Conservation (phyloP, 2,888 invertebrate genomes). For the Apoderus coryli region DNA sequence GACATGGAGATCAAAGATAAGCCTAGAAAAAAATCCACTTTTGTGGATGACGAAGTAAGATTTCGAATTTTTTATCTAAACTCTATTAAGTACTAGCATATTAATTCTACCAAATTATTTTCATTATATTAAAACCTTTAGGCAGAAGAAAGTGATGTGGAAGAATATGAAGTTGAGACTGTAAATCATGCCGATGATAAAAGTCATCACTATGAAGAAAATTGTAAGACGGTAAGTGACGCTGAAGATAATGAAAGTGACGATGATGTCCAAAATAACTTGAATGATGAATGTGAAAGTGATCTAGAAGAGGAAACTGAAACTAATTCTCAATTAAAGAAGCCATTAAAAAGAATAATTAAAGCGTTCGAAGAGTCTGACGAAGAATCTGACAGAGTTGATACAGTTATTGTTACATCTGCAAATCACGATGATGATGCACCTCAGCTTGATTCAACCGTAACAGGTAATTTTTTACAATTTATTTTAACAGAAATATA, state of each 20-base stretch:
- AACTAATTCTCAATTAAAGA: too few relatives aligned
- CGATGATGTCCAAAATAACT: slow-evolving; percentile 12
- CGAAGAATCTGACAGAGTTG: too few relatives aligned
- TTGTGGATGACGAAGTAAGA: slow-evolving; percentile 26
- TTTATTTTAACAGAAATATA: too few relatives aligned
- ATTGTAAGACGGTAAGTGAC: slow-evolving; percentile 18
- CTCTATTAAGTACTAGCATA: too few relatives aligned
- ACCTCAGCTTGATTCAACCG: slow-evolving; percentile 12
- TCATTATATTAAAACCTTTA: slow-evolving; percentile 5
- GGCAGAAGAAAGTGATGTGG: slow-evolving; percentile 22
- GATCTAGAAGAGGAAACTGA: slow-evolving; percentile 16
- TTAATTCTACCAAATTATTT: too few relatives aligned
- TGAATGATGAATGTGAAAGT: slow-evolving; percentile 18
- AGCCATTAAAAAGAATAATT: slow-evolving; percentile 24
- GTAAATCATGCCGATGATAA: slow-evolving; percentile 23
- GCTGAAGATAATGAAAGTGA: slow-evolving; percentile 15
- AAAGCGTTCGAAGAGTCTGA: slow-evolving; percentile 27
- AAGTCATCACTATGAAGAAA: slow-evolving; percentile 19
- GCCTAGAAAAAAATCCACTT: slow-evolving; percentile 21
- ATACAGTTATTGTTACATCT: too few relatives aligned
- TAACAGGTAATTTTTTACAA: slow-evolving; percentile 11
- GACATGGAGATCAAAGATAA: slow-evolving; percentile 29
- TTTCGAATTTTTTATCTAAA: slow-evolving; percentile 10
- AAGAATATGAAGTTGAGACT: slow-evolving; percentile 22
- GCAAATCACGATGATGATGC: too few relatives aligned